Evolutionary conservation across 2,113 vertebrate genomes (phyloP).

Genomic region (Condylura cristata): DNA sequence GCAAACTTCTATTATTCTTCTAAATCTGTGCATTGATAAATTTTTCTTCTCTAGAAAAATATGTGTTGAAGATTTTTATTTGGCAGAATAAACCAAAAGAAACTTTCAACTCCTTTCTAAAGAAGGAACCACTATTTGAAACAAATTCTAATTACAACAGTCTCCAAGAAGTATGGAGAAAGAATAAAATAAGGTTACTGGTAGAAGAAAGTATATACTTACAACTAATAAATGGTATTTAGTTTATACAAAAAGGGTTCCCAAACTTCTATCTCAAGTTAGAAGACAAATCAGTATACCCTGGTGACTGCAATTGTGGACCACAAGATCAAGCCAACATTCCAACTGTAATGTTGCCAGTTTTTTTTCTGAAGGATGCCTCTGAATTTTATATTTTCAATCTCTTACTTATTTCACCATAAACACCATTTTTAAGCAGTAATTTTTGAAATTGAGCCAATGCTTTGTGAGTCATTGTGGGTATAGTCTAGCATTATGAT

Average conservation of each 20-base stretch:
- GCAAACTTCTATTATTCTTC: conserved; percentile 43
- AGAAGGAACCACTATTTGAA: background rate
- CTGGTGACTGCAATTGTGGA: background rate
- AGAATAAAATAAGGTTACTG: background rate
- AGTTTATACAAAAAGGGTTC: background rate
- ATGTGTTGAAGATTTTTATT: background rate
- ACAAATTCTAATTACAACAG: background rate
- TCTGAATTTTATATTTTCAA: background rate
- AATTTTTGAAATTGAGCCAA: conserved; percentile 2
- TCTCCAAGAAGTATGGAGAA: background rate
- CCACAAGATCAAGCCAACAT: background rate
- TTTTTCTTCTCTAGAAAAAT: background rate
- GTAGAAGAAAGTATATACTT: background rate
- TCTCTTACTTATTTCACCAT: background rate
- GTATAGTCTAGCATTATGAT: background rate
- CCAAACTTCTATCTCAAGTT: background rate
- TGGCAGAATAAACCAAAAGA: background rate
- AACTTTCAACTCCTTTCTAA: background rate
- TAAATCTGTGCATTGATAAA: background rate
- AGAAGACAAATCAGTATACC: background rate
- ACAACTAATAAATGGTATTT: background rate
- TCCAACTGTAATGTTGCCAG: background rate
- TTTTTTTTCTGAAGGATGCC: background rate
- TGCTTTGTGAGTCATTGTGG: background rate
- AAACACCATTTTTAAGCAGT: background rate